Evolutionary conservation across 2,113 vertebrate species (phyloP).

Genomic region (Scolopax mira): DNA sequence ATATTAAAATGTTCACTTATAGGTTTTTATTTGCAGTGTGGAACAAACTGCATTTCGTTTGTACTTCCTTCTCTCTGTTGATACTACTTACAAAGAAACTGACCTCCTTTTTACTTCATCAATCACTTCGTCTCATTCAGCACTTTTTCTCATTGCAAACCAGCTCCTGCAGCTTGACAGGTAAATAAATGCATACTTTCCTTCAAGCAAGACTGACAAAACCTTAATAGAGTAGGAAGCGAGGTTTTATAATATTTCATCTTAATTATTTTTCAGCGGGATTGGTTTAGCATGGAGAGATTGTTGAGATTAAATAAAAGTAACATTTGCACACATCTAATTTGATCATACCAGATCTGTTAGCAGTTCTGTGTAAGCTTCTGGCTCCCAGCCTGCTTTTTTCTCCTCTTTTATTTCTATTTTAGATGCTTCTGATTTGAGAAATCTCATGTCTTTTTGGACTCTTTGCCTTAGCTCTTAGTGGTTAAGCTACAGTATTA

Average conservation of each 20-base stretch:
- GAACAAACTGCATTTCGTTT: neutral
- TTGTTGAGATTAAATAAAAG: neutral
- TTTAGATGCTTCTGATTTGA: slow-evolving; percentile 4
- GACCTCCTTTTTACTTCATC: slow-evolving; percentile 3
- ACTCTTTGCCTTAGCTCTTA: neutral
- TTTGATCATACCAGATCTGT: neutral
- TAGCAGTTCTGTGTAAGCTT: neutral
- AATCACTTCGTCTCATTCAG: neutral
- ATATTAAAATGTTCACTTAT: slow-evolving; percentile 32
- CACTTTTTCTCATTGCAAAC: neutral
- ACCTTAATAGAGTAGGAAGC: neutral
- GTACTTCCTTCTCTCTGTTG: slow-evolving; percentile 1
- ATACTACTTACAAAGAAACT: neutral
- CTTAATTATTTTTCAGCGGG: neutral
- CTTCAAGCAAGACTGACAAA: neutral
- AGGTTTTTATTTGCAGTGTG: slow-evolving; percentile 4
- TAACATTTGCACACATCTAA: neutral
- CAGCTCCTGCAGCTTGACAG: neutral
- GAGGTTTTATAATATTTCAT: neutral
- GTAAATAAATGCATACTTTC: slow-evolving; percentile 7
- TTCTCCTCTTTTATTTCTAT: neutral
- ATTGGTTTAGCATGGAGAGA: neutral
- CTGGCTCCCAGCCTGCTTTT: neutral
- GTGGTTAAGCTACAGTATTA: neutral
- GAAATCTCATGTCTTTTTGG: neutral